A percentile compares a stretch with the other conserved stretches of the same genome.
Evolutionary conservation across 2,888 invertebrate species (phyloP).

Genomic region (Sphecodes monilicornis): DNA sequence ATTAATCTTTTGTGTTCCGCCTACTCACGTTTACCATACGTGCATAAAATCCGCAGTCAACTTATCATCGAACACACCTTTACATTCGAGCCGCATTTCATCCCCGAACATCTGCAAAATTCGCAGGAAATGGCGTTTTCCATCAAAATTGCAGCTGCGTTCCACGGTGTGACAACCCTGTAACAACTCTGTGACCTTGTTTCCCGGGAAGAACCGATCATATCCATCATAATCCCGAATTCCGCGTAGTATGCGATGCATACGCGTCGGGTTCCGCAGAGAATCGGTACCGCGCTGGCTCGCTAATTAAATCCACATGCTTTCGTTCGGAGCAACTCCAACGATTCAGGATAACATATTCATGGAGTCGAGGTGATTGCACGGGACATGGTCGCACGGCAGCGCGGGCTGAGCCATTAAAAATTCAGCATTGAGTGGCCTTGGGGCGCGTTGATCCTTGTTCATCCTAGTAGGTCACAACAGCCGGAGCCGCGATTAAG

Average conservation of each 20-base stretch:
- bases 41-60: too few relatives aligned
- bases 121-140: too few relatives aligned
- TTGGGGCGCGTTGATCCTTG: constrained; percentile 6
- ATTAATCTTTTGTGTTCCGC: too few relatives aligned
- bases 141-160: not conserved
- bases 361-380: constrained; percentile 30
- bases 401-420: constrained; percentile 39
- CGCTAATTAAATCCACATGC: constrained; percentile 48
- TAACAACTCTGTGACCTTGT: not conserved
- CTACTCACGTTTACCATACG: too few relatives aligned
- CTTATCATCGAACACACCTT: too few relatives aligned
- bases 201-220: not conserved
- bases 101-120: too few relatives aligned
- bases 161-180: not conserved
- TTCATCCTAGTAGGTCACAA: constrained; percentile 39
- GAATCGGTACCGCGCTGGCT: not conserved
- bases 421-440: constrained; percentile 46
- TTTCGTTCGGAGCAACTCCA: constrained; percentile 15
- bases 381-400: constrained; percentile 20
- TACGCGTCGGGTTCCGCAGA: not conserved
- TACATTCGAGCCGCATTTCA: too few relatives aligned
- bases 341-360: constrained; percentile 47
- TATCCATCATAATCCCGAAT: not conserved
- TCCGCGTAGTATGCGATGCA: not conserved
- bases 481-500: constrained; percentile 23